Base-by-base conservation (phyloP, 2,113 vertebrate species). In the Ptychochromis oligacanthus region DNA sequence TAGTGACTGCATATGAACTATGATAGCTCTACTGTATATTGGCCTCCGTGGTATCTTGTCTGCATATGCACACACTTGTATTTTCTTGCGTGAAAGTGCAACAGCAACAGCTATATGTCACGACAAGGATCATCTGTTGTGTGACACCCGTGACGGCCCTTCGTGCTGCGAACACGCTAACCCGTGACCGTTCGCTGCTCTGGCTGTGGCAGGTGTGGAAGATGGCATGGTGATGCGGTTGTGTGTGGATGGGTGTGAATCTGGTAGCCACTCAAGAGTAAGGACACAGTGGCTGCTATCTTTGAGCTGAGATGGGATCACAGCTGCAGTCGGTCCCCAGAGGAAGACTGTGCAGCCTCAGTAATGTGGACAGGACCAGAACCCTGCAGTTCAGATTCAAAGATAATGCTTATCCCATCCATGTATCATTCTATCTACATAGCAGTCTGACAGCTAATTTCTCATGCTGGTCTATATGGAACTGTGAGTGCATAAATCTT, bases 401-500 rank as follows among this genome's bases (percentile, higher is more conserved):
- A 87, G 77, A 84, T 72, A 49, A 77, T 79, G 38, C 57, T 84
- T 70, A 62, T 28, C 26, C 75, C 43, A 43, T 49, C 26, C 65
- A 79, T 85, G 80, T 65, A 87, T 91, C 88, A 80, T 84, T 87
- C 77, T 85, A 80, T 90, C 86, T 83, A 56, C 72, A 80, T 74
- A 60, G 80, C 62, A 58, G 46, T 61, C 60, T 91, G 91, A 89
- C 90, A 91, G 88, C 81, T 85, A 75, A 92, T 92, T 88, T 79
- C 86, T 92, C 89, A 92, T 88, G 78, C 80, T 81, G 80, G 40
- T 91, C 84, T 88, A 70, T 70, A 58, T 54, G 67, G 80, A 62
- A 74, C 72, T 10, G 14, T n/a, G 22, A 87, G 81, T n/a, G 26
- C 79, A 88, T 89, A 86, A 61, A 88, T 92, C 85, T 83, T 20